phyloP scores from a whole-genome alignment of 2,888 invertebrate genomes.

The Dynastes hyllus region DNA sequence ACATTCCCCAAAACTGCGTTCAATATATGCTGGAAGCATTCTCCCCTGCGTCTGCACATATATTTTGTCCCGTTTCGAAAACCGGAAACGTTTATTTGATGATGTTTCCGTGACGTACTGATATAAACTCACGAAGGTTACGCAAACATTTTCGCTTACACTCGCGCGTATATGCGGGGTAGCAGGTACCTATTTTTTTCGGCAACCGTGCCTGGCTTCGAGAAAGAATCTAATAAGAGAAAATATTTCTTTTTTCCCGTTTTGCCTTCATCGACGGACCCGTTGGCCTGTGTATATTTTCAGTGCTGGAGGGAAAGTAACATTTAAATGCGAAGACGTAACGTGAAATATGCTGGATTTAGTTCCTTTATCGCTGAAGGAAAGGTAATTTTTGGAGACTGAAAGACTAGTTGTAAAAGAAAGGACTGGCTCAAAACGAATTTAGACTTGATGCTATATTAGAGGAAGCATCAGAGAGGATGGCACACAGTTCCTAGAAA shows the following conservation, averaged over 20 bases:
- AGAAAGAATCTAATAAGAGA: conserved; percentile 39
- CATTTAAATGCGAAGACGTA: conserved; percentile 24
- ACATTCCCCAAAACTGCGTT: conserved; percentile 17
- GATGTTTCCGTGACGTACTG: conserved; percentile 35
- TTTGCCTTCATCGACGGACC: conserved; percentile 13
- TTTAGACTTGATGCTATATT: not conserved
- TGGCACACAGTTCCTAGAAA: too few relatives aligned
- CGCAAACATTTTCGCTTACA: conserved; percentile 35
- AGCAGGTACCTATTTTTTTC: conserved; percentile 12
- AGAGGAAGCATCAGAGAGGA: not conserved
- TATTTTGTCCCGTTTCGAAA: conserved; percentile 43
- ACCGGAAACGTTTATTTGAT: conserved; percentile 45
- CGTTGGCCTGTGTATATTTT: conserved; percentile 10
- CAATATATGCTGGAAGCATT: conserved; percentile 29
- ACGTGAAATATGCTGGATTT: conserved; percentile 22
- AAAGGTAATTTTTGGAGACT: not conserved
- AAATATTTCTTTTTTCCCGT: conserved; percentile 31
- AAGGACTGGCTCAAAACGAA: not conserved
- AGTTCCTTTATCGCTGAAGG: not conserved
- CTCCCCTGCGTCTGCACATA: conserved; percentile 19
- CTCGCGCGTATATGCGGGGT: not conserved
- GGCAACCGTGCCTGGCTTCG: not conserved
- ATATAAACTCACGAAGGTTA: conserved; percentile 38
- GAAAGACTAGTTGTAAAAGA: not conserved
- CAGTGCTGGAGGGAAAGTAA: not conserved